A percentile compares a stretch with the other conserved stretches of the same genome.
phyloP scores from a whole-genome alignment of 2,797 vertebrate genomes.

The Perodicticus potto region DNA sequence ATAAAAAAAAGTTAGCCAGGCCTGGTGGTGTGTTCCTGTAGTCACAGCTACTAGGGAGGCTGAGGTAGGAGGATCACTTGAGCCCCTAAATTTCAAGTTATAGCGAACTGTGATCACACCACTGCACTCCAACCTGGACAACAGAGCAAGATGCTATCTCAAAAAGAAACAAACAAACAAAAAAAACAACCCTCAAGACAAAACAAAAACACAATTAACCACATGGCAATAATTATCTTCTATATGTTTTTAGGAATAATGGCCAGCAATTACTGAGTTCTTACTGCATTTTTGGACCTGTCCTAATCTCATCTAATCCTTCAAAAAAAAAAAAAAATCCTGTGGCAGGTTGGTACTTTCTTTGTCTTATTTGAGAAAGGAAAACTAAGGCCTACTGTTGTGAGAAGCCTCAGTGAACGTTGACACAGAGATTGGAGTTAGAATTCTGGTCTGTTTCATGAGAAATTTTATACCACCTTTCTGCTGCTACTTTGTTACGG shows the following conservation, averaged over 20 bases:
- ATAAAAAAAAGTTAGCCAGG: background rate
- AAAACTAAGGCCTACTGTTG: background rate
- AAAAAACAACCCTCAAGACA: background rate
- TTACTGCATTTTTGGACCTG: background rate
- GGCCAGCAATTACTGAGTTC: background rate
- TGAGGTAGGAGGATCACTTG: background rate
- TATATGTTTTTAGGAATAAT: background rate
- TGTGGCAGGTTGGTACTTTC: background rate
- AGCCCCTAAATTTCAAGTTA: background rate
- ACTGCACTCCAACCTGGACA: background rate
- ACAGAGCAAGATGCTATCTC: background rate
- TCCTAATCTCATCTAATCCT: conserved; percentile 15
- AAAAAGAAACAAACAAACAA: background rate
- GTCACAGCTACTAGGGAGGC: background rate
- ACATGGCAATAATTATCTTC: background rate
- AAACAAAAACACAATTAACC: background rate
- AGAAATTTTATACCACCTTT: background rate
- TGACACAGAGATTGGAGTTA: background rate
- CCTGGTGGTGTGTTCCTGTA: background rate
- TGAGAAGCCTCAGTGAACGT: background rate
- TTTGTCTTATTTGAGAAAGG: background rate
- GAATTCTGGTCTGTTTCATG: background rate
- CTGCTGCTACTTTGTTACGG: background rate
- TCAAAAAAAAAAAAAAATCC: background rate
- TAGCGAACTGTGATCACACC: background rate